A percentile compares a stretch with the other conserved stretches of the same genome.
Conservation (phyloP, 2,888 invertebrate species). For the Pterobdella sp. region DNA sequence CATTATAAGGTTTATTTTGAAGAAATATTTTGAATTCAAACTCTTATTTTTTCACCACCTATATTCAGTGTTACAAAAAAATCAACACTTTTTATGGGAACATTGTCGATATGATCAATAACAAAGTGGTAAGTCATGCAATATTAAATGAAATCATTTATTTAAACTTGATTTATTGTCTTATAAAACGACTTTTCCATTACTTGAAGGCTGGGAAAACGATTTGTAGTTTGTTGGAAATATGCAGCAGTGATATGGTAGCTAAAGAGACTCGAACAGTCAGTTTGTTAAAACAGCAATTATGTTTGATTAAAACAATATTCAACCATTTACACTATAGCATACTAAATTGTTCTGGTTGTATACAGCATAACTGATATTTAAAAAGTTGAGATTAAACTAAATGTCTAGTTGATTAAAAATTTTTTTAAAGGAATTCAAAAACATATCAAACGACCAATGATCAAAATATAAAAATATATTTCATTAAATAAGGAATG, state of each 20-base stretch:
- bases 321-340: not conserved
- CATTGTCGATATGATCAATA: constrained; percentile 22
- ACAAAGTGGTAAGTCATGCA: constrained; percentile 23
- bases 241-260: not conserved
- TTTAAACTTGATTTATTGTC: not conserved
- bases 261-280: not conserved
- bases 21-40: no score
- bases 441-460: no score
- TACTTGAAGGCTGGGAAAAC: not conserved
- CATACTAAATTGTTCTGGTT: no score
- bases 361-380: no score
- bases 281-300: not conserved
- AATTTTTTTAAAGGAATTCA: no score
- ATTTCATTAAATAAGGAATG: no score
- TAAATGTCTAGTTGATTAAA: no score
- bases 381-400: no score
- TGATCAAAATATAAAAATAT: no score
- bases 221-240: not conserved
- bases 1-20: no score
- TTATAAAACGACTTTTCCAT: not conserved
- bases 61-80: constrained; percentile 26
- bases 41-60: not conserved
- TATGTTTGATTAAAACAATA: not conserved
- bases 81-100: constrained; percentile 24
- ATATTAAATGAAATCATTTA: not conserved